These are phyloP conservation scores for Lepisosteus oculatus DNA, from an alignment of 2,113 vertebrate genomes.

Conservation along the genomic window DNA sequence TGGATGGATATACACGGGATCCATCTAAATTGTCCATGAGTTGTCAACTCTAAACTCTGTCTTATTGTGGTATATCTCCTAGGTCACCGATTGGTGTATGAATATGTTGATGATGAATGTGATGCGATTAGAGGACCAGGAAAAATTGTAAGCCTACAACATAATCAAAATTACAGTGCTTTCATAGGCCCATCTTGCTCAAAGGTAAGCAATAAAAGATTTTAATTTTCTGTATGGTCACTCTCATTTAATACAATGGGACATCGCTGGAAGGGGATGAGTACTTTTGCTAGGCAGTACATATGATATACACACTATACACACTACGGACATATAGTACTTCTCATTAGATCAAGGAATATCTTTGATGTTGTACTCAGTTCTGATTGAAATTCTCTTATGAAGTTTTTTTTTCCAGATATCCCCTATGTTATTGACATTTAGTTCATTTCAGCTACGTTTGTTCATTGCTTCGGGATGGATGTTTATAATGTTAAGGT, in stretches of 20 bases:
- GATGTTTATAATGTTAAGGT: not conserved
- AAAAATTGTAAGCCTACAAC: conserved; percentile 26
- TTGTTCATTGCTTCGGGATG: not conserved
- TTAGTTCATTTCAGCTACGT: not conserved
- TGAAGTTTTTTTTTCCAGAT: too few relatives aligned
- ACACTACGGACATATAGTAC: too few relatives aligned
- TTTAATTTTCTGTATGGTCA: not conserved
- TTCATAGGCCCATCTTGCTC: conserved; percentile 41
- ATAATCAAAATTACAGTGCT: conserved; percentile 34
- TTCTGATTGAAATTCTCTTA: not conserved
- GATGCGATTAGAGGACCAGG: conserved; percentile 34
- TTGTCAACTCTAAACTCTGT: too few relatives aligned
- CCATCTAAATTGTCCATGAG: too few relatives aligned
- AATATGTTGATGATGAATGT: conserved; percentile 41
- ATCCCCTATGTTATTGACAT: too few relatives aligned
- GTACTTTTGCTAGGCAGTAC: not conserved
- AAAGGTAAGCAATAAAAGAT: conserved; percentile 11
- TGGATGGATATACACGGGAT: too few relatives aligned
- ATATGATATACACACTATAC: not conserved
- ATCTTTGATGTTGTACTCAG: not conserved
- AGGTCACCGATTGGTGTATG: conserved; percentile 38
- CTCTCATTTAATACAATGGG: not conserved
- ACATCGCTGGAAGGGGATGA: conserved; percentile 14
- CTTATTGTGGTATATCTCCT: too few relatives aligned
- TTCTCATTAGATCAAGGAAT: too few relatives aligned